A percentile compares a stretch with the other conserved stretches of the same genome.
Evolutionary conservation across 2,113 vertebrate species (phyloP).

Genomic region (Sorex fumeus): DNA sequence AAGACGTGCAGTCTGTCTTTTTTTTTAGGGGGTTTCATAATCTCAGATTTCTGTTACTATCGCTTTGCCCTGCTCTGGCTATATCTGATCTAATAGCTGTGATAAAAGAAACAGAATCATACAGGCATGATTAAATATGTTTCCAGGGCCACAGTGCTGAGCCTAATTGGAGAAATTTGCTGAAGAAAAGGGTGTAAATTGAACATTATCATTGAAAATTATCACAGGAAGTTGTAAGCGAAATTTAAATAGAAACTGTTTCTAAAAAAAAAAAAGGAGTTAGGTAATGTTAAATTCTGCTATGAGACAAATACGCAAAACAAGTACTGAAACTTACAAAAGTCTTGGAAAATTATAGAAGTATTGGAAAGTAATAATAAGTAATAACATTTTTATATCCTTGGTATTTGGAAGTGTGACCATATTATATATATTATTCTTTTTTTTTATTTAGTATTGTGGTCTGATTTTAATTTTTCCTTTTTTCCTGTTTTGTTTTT

Average conservation of each 20-base stretch:
- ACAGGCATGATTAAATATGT: too few relatives aligned
- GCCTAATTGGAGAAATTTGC: not conserved
- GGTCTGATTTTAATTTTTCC: too few relatives aligned
- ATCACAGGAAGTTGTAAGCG: not conserved
- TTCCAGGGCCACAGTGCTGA: not conserved
- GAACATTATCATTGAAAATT: not conserved
- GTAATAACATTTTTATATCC: not conserved
- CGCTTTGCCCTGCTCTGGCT: not conserved
- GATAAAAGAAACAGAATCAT: not conserved
- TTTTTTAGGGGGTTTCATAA: not conserved
- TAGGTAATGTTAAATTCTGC: not conserved
- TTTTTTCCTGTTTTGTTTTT: too few relatives aligned
- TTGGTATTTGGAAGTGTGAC: constrained; percentile 26
- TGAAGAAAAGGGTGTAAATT: not conserved
- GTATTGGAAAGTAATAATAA: not conserved
- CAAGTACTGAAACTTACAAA: not conserved
- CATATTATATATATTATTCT: too few relatives aligned
- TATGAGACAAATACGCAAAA: not conserved
- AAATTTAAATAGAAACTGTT: constrained; percentile 3
- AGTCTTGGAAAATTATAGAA: not conserved
- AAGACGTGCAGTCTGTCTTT: too few relatives aligned
- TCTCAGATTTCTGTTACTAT: not conserved
- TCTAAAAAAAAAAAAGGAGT: not conserved
- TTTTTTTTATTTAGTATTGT: too few relatives aligned
- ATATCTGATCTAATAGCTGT: not conserved